Percentiles rank a stretch among this genome's conserved stretches.
Conservation (phyloP, 2,888 invertebrate species). For the Cosmopolites sordidus region DNA sequence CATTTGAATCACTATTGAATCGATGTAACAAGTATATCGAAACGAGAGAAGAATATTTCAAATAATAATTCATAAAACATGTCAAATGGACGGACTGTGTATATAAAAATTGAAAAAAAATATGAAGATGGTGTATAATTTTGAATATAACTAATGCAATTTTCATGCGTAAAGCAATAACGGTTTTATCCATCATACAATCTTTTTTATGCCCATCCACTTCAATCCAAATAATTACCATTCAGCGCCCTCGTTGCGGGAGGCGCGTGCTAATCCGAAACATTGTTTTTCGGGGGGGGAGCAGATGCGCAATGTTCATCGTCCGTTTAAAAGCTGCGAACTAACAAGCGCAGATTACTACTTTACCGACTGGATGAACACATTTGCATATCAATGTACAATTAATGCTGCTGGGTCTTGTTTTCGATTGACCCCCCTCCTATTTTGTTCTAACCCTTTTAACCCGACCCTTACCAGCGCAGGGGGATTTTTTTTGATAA, state of each 20-base stretch:
- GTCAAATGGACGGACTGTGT: too few relatives aligned
- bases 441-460: background rate
- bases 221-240: background rate
- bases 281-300: slow-evolving; percentile 40
- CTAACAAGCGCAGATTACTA: slow-evolving; percentile 49
- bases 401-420: slow-evolving; percentile 39
- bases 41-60: too few relatives aligned
- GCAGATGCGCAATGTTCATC: slow-evolving; percentile 40
- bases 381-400: slow-evolving; percentile 51
- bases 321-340: slow-evolving; percentile 47
- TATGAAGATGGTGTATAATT: too few relatives aligned
- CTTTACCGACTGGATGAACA: slow-evolving; percentile 46
- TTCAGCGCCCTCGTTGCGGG: background rate
- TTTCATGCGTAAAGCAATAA: background rate
- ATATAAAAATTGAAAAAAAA: too few relatives aligned
- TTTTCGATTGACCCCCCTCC: background rate
- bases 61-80: too few relatives aligned
- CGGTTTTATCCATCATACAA: background rate
- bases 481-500: background rate
- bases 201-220: background rate
- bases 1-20: too few relatives aligned
- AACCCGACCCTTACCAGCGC: background rate
- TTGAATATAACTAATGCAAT: too few relatives aligned
- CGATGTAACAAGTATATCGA: too few relatives aligned
- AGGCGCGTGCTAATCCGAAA: slow-evolving; percentile 33